Evolutionary conservation across 2,113 vertebrate species (phyloP), one percentile per base, ranked within the genome.

Genomic region (Cottus gobio): DNA sequence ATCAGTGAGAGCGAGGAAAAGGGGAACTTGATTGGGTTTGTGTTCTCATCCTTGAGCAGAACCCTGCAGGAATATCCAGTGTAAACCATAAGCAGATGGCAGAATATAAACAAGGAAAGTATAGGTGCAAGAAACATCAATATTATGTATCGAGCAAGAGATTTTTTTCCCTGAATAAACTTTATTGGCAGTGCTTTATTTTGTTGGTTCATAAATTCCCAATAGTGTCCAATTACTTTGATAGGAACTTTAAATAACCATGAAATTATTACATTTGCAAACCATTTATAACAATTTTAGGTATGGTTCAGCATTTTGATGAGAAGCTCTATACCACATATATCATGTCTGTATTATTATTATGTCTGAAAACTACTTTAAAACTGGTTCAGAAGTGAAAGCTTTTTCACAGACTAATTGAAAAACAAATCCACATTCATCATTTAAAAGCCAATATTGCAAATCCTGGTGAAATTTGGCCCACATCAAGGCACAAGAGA

Each of bases 21-120:
- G 15, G 12, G 36, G 18, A 30, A 67, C 54, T 70, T 71, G 39
- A 65, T 58, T 61, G 50, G 62, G 50, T 22, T 79, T 80, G 69
- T 86, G 86, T 84, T 16, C 31, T 70, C 44, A 67, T 82, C 78
- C 39, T 78, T 73, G 48, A 80, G 64, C 68, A 57, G 39, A 80
- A 63, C 18, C 16, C 7, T 20, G 22, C 10, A 52, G 56, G 52
- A 62, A 48, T 34, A 60, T 79, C 20, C 31, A 64, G 24, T 24
- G 57, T 63, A 48, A 64, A 75, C 37, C 6, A 22, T 22, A 24
- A 26, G 39, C 71, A 75, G 63, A 77, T 52, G 62, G n/a, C 20
- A 42, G 24, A 4, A 12, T 60, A 30, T 63, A 61, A 61, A 67
- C 60, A 71, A 60, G 15, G 60, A 60, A 34, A 34, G 48, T 26